Evolutionary conservation across 64 coral and sea anemone genomes (phyloP), one percentile per base, ranked within the genome.

Genomic region (Cladopsammia gracilis): DNA sequence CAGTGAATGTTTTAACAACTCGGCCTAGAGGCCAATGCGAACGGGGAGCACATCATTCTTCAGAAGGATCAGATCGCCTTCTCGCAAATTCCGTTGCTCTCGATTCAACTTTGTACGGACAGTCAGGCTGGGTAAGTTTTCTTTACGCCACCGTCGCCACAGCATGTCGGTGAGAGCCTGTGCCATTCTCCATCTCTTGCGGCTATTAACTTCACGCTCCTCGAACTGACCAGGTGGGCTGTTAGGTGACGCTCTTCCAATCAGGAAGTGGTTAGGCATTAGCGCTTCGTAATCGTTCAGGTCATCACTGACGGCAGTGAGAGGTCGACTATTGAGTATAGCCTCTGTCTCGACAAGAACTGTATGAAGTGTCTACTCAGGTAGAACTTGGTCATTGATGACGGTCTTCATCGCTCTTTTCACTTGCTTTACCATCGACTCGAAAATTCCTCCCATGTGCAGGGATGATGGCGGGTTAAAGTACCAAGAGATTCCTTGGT

Each of bases 41-140:
- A 20, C 73, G 20, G 3, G 85, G 85, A 1, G 13, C 52, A 16
- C 61, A 18, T 70, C 71, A 24, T 16, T 65, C 20, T 48, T 82
- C 15, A 91, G 4, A 2, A 95, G n/a, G 54, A 95, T 73, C 10
- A 90, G 6, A 25, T 90, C 49, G 3, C 88, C 88, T 20, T 58
- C 64, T 25, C 50, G 58, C 1, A 91, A 57, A 16, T 91, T 95
- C 7, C 47, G 46, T 43, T 76, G 15, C 19, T 86, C 34, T 7
- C 69, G 23, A 20, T 81, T 69, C 93, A 88, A 91, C 34, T 95
- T 95, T 13, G 54, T 48, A 45, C 93, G 49, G 5, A n/a, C 15
- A 16, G 49, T 2, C 12, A 94, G 44, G 8, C 2, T 74, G 5
- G 92, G 76, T 51, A 91, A 18, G 6, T 90, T 90, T 25, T 95